These are phyloP conservation scores for Myotis vivesi DNA, from an alignment of 2,797 vertebrate genomes.

Conservation along the genomic window DNA sequence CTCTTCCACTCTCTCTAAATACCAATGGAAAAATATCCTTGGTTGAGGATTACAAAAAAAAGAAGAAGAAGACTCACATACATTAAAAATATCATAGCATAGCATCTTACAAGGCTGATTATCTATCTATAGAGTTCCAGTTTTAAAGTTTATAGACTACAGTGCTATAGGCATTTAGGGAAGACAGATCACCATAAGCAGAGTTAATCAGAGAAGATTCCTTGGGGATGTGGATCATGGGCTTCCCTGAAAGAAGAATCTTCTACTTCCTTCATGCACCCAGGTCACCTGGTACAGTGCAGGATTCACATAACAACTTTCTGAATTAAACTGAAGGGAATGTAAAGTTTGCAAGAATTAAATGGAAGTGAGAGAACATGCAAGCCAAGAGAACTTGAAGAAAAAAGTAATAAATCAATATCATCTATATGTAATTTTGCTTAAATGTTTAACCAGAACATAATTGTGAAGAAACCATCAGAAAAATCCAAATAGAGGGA, in stretches of 20 bases:
- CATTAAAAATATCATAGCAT: not conserved
- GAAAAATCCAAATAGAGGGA: not conserved
- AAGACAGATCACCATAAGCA: not conserved
- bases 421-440: not conserved
- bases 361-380: not conserved
- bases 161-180: constrained; percentile 16
- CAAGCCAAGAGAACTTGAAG: not conserved
- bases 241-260: not conserved
- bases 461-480: not conserved
- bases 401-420: not conserved
- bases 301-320: not conserved
- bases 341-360: not conserved
- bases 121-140: no score
- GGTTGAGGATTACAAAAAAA: no score
- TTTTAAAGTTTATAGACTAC: not conserved
- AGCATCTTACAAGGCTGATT: not conserved
- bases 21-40: no score
- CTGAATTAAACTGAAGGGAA: not conserved
- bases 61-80: not conserved
- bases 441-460: constrained; percentile 23
- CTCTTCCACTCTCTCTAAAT: no score
- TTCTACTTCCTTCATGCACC: not conserved
- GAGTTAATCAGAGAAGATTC: not conserved
- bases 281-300: not conserved
- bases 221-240: not conserved